Percentiles rank a stretch among this genome's conserved stretches.
phyloP scores from a whole-genome alignment of 2,113 vertebrate genomes.

The Ancistrus triradiatus region DNA sequence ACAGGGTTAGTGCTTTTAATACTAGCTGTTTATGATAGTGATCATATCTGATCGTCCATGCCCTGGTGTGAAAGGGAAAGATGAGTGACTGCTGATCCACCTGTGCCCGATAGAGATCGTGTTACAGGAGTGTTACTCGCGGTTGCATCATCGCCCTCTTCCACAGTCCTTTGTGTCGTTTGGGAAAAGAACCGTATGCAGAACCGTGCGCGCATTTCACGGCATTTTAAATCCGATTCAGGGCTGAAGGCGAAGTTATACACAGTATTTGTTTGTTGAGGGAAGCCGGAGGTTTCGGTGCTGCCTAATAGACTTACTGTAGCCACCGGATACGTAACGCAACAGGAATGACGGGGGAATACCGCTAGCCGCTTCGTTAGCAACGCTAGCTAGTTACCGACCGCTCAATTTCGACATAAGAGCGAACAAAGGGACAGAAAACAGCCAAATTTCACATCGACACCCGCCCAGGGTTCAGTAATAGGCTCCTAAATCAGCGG shows the following conservation, averaged over 20 bases:
- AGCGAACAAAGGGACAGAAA: too few species aligned
- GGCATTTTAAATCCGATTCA: too few species aligned
- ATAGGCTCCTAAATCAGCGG: too few species aligned
- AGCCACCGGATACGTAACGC: conserved; percentile 27
- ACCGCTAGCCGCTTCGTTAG: conserved; percentile 29
- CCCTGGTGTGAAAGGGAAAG: conserved; percentile 10
- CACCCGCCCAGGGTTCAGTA: too few species aligned
- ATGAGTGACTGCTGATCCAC: background rate
- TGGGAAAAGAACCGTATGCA: conserved; percentile 4
- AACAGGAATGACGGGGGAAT: conserved; percentile 49
- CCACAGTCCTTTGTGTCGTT: conserved; percentile 46
- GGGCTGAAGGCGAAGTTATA: too few species aligned
- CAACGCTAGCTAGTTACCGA: background rate
- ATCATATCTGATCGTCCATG: too few species aligned
- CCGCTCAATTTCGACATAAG: background rate
- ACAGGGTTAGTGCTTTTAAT: too few species aligned
- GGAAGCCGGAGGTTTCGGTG: too few species aligned
- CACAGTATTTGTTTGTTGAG: too few species aligned
- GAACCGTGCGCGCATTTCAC: too few species aligned
- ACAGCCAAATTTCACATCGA: too few species aligned
- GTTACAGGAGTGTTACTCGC: conserved; percentile 54
- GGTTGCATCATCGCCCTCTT: conserved; percentile 70
- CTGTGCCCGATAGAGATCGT: conserved; percentile 9
- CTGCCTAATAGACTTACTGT: background rate
- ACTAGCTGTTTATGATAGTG: too few species aligned